A percentile compares a stretch with the other conserved stretches of the same genome.
phyloP scores from a whole-genome alignment of 2,113 vertebrate species.

The Litocranius walleri region DNA sequence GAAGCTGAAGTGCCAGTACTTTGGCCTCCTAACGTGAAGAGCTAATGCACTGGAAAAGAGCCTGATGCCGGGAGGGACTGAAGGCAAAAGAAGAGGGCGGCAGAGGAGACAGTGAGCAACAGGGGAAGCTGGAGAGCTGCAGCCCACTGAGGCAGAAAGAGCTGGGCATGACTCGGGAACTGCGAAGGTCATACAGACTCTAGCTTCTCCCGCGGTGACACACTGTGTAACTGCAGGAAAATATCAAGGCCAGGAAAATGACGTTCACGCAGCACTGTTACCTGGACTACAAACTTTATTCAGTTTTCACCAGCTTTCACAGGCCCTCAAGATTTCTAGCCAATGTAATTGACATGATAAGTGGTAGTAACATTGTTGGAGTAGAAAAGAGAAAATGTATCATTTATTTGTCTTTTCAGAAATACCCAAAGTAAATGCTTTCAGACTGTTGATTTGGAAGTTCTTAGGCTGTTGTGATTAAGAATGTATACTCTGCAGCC shows the following conservation, averaged over 20 bases:
- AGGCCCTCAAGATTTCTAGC: not conserved
- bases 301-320: not conserved
- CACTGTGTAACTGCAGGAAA: not conserved
- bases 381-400: not conserved
- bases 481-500: not conserved
- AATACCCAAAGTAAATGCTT: not conserved
- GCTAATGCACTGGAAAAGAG: not conserved
- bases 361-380: not conserved
- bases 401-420: not conserved
- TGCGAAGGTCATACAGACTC: not conserved
- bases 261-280: not conserved
- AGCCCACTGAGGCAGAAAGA: fast-evolving
- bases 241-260: not conserved
- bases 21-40: not conserved
- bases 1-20: not conserved
- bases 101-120: not conserved
- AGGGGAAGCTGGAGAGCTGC: not conserved
- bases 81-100: not conserved
- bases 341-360: not conserved
- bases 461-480: not conserved
- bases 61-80: not conserved
- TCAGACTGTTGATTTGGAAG: not conserved
- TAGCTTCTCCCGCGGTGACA: not conserved
- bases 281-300: not conserved
- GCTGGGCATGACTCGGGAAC: not conserved